Percentiles rank a stretch among this genome's conserved stretches.
Conservation (phyloP, 2,113 vertebrate genomes). For the Scomber scombrus region DNA sequence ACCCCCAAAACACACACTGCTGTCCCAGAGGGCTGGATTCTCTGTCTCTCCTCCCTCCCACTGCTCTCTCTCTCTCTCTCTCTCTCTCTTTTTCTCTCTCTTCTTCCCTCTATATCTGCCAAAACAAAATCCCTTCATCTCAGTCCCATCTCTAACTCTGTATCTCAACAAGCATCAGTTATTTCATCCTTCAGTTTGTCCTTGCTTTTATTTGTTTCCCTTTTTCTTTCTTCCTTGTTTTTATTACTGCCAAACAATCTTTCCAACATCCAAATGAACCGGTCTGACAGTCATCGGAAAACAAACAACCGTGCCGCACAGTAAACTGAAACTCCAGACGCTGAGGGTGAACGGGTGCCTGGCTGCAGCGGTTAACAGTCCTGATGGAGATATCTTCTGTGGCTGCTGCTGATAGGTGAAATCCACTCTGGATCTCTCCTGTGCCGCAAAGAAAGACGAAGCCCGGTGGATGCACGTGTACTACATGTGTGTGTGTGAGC, state of each 20-base stretch:
- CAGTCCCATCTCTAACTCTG: conserved; percentile 33
- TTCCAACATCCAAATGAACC: conserved; percentile 18
- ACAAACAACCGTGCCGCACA: conserved; percentile 21
- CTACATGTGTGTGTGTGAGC: conserved; percentile 41
- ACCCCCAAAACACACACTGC: conserved; percentile 71
- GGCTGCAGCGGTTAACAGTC: background rate
- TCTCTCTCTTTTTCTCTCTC: conserved; percentile 19
- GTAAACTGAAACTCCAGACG: background rate
- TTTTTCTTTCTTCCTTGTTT: conserved; percentile 29
- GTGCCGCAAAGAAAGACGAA: background rate
- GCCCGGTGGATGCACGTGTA: conserved; percentile 43
- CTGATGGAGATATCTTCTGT: conserved; percentile 35
- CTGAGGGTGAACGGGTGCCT: background rate
- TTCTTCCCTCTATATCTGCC: conserved; percentile 38
- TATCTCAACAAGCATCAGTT: conserved; percentile 6
- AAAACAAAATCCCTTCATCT: conserved; percentile 59
- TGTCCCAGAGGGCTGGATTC: conserved; percentile 72
- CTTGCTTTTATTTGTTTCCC: conserved; percentile 13
- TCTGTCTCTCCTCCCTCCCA: conserved; percentile 70
- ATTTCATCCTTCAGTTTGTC: background rate
- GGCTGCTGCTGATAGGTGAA: background rate
- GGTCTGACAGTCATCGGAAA: conserved; percentile 29
- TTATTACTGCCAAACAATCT: background rate
- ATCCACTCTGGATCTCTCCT: conserved; percentile 18
- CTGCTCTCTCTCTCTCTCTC: conserved; percentile 45